Evolutionary conservation across 2,888 invertebrate species (phyloP).

Genomic region (Copidosoma aretas): DNA sequence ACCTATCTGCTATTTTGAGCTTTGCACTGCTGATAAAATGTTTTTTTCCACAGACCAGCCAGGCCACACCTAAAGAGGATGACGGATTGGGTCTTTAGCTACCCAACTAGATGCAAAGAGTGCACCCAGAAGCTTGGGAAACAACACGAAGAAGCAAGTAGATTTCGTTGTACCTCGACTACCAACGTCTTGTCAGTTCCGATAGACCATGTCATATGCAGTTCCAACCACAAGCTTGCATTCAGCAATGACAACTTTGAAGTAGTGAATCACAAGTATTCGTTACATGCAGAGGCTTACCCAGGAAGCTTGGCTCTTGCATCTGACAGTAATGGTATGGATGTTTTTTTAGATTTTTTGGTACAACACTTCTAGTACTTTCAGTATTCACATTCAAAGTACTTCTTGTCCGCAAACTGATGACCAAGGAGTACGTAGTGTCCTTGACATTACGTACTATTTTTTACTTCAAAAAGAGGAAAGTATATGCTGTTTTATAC

Average conservation of each 20-base stretch:
- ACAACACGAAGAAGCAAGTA: too few relatives aligned
- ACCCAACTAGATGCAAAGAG: slow-evolving; percentile 95
- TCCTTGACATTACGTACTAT: slow-evolving; percentile 88
- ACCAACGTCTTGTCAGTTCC: slow-evolving; percentile 97
- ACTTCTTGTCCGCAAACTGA: slow-evolving; percentile 91
- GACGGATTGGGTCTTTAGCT: slow-evolving; percentile 86
- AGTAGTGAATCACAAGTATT: slow-evolving; percentile 98
- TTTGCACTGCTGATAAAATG: neutral
- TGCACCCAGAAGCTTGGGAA: slow-evolving; percentile 94
- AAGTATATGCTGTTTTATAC: too few relatives aligned
- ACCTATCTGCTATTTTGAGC: neutral
- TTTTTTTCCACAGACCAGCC: slow-evolving; percentile 48
- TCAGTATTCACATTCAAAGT: slow-evolving; percentile 89
- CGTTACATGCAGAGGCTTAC: slow-evolving; percentile 92
- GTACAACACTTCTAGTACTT: slow-evolving; percentile 69
- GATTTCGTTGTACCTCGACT: too few relatives aligned
- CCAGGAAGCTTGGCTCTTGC: slow-evolving; percentile 90
- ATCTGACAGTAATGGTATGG: slow-evolving; percentile 74
- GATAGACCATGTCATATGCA: slow-evolving; percentile 97
- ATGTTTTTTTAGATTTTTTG: slow-evolving; percentile 3
- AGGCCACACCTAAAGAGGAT: slow-evolving; percentile 70
- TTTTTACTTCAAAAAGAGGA: too few relatives aligned
- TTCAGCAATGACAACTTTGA: slow-evolving; percentile 97
- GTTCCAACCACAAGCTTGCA: slow-evolving; percentile 97
- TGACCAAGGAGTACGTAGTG: slow-evolving; percentile 88